Percentiles rank a stretch among this genome's conserved stretches.
Conservation (phyloP, 2,888 invertebrate genomes). For the Vannuccia rotundouncinata region DNA sequence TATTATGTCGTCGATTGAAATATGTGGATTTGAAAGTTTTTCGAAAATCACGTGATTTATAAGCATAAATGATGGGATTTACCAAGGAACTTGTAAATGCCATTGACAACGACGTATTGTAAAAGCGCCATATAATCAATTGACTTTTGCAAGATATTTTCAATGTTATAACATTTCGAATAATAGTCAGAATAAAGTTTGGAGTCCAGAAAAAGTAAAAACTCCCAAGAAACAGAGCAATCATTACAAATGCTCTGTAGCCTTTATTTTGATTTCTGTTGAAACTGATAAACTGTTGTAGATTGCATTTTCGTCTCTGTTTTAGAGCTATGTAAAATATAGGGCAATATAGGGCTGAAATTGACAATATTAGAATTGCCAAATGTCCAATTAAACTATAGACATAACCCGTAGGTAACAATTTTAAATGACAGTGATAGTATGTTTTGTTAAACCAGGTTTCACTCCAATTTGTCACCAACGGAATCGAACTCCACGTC, state of each 20-base stretch:
- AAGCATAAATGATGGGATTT: constrained; percentile 5
- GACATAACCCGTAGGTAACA: not conserved
- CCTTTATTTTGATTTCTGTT: not conserved
- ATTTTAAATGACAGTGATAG: constrained; percentile 6
- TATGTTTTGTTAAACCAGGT: not conserved
- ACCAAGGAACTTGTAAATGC: constrained; percentile 7
- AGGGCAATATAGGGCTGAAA: not conserved
- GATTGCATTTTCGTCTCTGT: not conserved
- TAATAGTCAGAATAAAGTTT: not conserved
- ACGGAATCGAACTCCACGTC: not conserved
- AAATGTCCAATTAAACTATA: not conserved
- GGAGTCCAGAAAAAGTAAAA: constrained; percentile 14
- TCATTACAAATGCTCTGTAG: not conserved
- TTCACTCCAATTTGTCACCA: not conserved
- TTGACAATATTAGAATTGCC: not conserved
- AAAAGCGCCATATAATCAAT: not conserved
- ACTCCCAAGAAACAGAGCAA: not conserved
- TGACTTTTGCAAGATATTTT: not conserved
- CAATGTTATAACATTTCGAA: not conserved
- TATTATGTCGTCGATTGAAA: not conserved
- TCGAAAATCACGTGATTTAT: constrained; percentile 5
- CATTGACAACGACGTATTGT: not conserved
- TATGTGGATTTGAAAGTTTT: not conserved
- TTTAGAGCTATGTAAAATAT: not conserved
- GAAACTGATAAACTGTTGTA: not conserved